Base-by-base conservation (phyloP, 2,888 invertebrate species). In the Allophyes oxyacanthae region DNA sequence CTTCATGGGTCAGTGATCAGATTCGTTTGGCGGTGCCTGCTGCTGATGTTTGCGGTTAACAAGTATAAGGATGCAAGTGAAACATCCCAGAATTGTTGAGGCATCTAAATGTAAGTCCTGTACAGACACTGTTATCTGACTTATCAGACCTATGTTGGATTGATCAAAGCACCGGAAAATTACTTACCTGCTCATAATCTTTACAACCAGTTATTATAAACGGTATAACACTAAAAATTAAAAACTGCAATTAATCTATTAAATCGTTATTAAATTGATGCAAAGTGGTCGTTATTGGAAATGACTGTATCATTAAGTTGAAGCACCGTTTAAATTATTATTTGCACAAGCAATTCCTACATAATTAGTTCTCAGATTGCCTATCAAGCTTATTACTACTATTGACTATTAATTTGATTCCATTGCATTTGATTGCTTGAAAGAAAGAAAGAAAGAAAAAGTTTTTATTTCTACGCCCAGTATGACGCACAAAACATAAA, bases 1-100 rank as follows among this genome's bases (percentile, higher is more conserved):
- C 90, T 92, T 94, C 93, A 94, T 92, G 94, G 94, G 93, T 92
- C 94, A 94, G 91, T 89, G 91, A 89, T 88, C 92, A 92, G 89
- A 89, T 90, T 89, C 88, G 86, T 82, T 83, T 77, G 77, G 84
- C 80, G 86, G 83, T 82, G 86, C 86, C 82, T 82, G 80, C 76
- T 76, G 78, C 74, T 77, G 81, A 75, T 68, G 79, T 57, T 43
- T 36, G 55, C 48, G 72, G 57, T 56, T 50, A 40, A 46, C 42
- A 30, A 36, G 58, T 7, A 80, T 55, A 83, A 71, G 64, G 80
- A 26, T 15, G 83, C 53, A 82, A 72, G 57, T 86, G 83, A 61
- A 49, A 61, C 38, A 60, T 66, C 60, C 42, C 32, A 55, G 41
- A 49, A 48, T 61, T 43, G 48, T 36, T 49, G 3, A 6, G n/a